Conservation (phyloP, 2,888 invertebrate species). For the Cistogaster globosa region DNA sequence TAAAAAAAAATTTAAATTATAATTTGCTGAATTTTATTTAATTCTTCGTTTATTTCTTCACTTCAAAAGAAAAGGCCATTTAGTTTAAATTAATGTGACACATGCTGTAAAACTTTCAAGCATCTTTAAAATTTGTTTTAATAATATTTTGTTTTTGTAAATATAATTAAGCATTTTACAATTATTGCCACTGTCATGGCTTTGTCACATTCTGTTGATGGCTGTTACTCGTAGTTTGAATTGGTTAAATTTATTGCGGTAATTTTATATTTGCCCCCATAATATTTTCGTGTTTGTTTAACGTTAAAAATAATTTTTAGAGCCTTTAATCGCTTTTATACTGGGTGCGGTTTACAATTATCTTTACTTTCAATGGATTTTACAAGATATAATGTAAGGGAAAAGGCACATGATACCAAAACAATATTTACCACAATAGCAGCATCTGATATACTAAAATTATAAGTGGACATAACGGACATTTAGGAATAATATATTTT, state of each 20-base stretch:
- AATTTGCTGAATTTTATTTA: too few species aligned
- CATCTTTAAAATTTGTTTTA: background rate
- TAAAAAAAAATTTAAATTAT: too few species aligned
- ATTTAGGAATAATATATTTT: too few species aligned
- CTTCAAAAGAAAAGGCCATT: background rate
- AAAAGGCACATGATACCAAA: background rate
- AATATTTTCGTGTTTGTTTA: slow-evolving; percentile 6
- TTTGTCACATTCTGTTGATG: slow-evolving; percentile 23
- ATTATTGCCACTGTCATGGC: slow-evolving; percentile 4
- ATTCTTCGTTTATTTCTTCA: background rate
- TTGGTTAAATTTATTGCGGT: slow-evolving; percentile 33
- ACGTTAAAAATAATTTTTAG: slow-evolving; percentile 10
- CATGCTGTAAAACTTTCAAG: slow-evolving; percentile 11
- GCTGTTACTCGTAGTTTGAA: slow-evolving; percentile 9
- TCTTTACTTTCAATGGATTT: slow-evolving; percentile 29
- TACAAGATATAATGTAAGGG: background rate
- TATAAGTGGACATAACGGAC: too few species aligned
- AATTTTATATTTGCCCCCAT: slow-evolving; percentile 23
- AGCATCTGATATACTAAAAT: too few species aligned
- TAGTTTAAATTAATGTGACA: slow-evolving; percentile 23
- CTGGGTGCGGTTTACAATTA: slow-evolving; percentile 17
- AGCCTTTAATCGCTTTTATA: slow-evolving; percentile 26
- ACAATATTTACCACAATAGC: background rate
- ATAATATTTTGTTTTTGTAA: background rate
- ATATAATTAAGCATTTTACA: slow-evolving; percentile 19